phyloP scores from a whole-genome alignment of 2,888 invertebrate genomes.

The Drepanosiphum platanoidis region DNA sequence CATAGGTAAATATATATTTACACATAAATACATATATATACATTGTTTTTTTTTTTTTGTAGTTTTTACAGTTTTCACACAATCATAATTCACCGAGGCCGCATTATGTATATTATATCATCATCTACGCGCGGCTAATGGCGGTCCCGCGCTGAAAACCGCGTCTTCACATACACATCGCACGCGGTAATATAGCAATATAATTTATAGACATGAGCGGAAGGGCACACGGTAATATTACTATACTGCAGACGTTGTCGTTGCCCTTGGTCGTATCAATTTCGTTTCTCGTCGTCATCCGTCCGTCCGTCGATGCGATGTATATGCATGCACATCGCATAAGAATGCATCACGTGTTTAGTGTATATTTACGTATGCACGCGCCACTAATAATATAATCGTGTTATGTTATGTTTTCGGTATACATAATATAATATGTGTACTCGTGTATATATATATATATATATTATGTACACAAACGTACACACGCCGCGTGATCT shows the following conservation, averaged over 20 bases:
- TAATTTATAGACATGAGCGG: background rate
- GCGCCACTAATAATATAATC: too few species aligned
- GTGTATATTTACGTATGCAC: background rate
- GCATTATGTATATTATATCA: background rate
- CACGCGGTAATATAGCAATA: background rate
- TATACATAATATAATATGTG: too few species aligned
- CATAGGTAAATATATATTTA: too few species aligned
- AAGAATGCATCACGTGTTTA: background rate
- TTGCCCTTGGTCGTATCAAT: slow-evolving; percentile 15
- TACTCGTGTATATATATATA: background rate
- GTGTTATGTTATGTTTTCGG: too few species aligned
- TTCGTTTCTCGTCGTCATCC: background rate
- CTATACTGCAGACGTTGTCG: background rate
- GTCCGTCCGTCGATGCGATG: background rate
- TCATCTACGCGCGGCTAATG: background rate
- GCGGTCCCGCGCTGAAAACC: background rate
- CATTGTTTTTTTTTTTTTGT: background rate
- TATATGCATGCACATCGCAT: background rate
- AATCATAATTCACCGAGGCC: background rate
- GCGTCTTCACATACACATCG: background rate
- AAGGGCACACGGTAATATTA: background rate
- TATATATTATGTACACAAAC: background rate
- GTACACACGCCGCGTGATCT: slow-evolving; percentile 9
- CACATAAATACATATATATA: too few species aligned
- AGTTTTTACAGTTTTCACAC: slow-evolving; percentile 5